These are phyloP conservation scores for Nephrotoma guestfalica DNA, from an alignment of 2,888 invertebrate species.

Conservation along the genomic window DNA sequence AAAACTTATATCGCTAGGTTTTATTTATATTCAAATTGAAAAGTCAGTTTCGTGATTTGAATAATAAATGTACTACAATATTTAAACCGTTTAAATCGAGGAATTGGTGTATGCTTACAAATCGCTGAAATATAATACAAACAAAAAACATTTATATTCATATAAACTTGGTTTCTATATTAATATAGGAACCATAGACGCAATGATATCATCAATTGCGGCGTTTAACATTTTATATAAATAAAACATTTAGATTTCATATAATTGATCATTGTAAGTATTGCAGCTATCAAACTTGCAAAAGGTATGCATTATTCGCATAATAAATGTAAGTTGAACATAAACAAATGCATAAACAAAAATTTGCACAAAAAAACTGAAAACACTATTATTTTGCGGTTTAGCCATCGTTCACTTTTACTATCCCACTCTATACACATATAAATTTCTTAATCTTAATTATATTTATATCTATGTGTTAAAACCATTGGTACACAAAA, in stretches of 20 bases:
- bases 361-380: not conserved
- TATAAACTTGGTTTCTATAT: not conserved
- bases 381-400: not conserved
- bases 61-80: not conserved
- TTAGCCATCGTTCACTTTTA: not conserved
- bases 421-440: not conserved
- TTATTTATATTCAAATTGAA: not conserved
- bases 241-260: not conserved
- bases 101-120: not conserved
- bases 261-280: not conserved
- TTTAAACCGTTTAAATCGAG: not conserved
- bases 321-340: not conserved
- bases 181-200: not conserved
- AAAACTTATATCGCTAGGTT: not conserved
- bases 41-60: not conserved
- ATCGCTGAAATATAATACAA: not conserved
- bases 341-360: not conserved
- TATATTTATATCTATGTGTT: not conserved
- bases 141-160: not conserved
- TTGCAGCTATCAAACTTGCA: not conserved
- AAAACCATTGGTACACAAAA: not conserved
- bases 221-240: not conserved
- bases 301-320: not conserved
- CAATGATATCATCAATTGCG: not conserved
- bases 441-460: not conserved